Conservation (phyloP, 2,797 vertebrate species). For the Sebastolobus altivelis region DNA sequence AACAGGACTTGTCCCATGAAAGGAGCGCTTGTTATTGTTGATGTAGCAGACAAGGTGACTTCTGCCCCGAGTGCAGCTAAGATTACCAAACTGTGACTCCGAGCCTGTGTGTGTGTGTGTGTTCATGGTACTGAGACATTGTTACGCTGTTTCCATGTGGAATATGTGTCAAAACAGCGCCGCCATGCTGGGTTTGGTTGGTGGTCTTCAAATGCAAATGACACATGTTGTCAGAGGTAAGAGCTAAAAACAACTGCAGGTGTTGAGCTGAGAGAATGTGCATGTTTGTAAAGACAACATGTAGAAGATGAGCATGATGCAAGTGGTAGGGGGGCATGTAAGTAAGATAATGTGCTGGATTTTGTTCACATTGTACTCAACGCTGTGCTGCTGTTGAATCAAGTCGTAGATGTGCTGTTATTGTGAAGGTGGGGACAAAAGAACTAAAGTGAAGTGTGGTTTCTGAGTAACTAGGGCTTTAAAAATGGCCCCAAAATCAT, state of each 20-base stretch:
- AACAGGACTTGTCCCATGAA: conserved; percentile 73
- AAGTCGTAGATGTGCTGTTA: conserved; percentile 1
- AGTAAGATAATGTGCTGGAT: conserved; percentile 11
- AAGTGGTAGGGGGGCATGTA: background rate
- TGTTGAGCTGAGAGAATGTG: conserved; percentile 56
- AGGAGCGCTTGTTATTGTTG: conserved; percentile 71
- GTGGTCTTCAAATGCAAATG: conserved; percentile 51
- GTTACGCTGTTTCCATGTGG: conserved; percentile 43
- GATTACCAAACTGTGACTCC: conserved; percentile 55
- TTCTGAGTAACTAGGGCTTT: conserved; percentile 13
- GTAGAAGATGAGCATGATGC: background rate
- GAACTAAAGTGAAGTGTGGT: conserved; percentile 13
- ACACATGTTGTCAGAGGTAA: conserved; percentile 41
- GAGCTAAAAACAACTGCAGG: conserved; percentile 32
- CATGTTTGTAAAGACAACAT: conserved; percentile 32
- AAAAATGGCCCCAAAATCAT: conserved; percentile 1
- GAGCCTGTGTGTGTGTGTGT: background rate
- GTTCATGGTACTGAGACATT: conserved; percentile 10
- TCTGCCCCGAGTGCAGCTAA: conserved; percentile 51
- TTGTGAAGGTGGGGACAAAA: conserved; percentile 5
- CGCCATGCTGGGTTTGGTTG: conserved; percentile 14
- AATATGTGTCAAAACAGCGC: conserved; percentile 63
- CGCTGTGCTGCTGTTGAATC: background rate
- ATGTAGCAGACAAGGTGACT: conserved; percentile 64
- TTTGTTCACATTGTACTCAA: conserved; percentile 20